Percentiles rank a stretch among this genome's conserved stretches.
These are phyloP conservation scores for Ascidia mentula DNA, from an alignment of 23 tunicate species.

Conservation along the genomic window DNA sequence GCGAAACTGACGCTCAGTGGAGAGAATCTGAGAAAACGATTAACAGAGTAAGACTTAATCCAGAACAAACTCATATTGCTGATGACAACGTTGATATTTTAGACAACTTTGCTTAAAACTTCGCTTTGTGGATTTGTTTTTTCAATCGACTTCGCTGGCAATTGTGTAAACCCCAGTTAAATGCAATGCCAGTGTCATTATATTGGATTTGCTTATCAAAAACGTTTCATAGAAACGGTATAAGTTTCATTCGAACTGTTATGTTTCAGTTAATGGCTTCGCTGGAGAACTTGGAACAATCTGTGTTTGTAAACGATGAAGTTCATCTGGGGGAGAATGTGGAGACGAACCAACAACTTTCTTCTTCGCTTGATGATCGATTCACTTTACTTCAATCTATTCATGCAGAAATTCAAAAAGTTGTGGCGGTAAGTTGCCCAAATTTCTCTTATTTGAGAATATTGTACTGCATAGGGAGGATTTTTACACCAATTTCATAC, in stretches of 20 bases:
- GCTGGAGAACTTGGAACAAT: constrained; percentile 48
- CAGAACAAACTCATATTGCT: too few species aligned
- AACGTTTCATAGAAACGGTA: too few species aligned
- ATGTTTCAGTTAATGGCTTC: constrained; percentile 68
- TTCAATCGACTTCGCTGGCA: too few species aligned
- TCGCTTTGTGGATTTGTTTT: too few species aligned
- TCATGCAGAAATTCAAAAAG: constrained; percentile 57
- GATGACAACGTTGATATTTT: too few species aligned
- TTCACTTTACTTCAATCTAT: constrained; percentile 37
- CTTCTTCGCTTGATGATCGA: constrained; percentile 25
- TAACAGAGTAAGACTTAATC: constrained; percentile 47
- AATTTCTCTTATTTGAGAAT: too few species aligned
- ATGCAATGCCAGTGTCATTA: too few species aligned
- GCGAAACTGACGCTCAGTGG: constrained; percentile 61
- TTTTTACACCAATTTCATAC: too few species aligned
- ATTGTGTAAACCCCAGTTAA: too few species aligned
- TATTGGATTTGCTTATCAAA: too few species aligned
- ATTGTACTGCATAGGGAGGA: neutral
- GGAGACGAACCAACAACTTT: constrained; percentile 44
- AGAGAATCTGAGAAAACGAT: constrained; percentile 50
- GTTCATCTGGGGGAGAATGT: constrained; percentile 40
- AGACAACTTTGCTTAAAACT: too few species aligned
- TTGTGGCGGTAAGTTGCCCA: constrained; percentile 71
- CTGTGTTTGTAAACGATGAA: constrained; percentile 48
- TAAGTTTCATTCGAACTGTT: too few species aligned